Evolutionary conservation across 2,113 vertebrate genomes (phyloP).

Genomic region (Mixornis gularis): DNA sequence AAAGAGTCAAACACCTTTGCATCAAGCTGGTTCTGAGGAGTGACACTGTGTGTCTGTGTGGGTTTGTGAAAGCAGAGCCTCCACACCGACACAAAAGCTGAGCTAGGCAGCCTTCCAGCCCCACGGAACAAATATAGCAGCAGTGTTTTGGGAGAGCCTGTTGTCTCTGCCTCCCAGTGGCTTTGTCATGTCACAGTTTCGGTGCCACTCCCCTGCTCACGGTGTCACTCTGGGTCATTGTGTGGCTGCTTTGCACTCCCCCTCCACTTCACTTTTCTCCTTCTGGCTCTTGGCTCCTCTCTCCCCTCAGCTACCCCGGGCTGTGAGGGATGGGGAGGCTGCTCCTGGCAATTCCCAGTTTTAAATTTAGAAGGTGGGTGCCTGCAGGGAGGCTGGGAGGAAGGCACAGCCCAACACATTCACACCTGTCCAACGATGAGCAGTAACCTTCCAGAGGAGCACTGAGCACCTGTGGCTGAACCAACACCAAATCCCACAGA

Average conservation of each 20-base stretch:
- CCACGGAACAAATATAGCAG: neutral
- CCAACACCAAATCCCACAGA: too few relatives aligned
- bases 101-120: neutral
- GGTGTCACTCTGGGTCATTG: too few relatives aligned
- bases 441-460: rapidly evolving
- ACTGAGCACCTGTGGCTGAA: rapidly evolving
- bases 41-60: neutral
- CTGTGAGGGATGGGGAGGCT: neutral
- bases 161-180: neutral
- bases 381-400: neutral
- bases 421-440: neutral
- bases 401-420: neutral
- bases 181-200: neutral
- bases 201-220: neutral
- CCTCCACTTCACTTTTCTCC: too few relatives aligned
- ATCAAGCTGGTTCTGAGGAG: neutral
- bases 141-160: neutral
- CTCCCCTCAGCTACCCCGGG: neutral
- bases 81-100: neutral
- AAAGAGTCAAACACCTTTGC: neutral
- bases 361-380: rapidly evolving
- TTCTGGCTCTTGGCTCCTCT: too few relatives aligned
- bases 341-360: neutral
- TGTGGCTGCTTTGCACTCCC: neutral
- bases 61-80: neutral